Base-by-base conservation (phyloP, 2,797 vertebrate genomes). In the Anguilla pacifica region DNA sequence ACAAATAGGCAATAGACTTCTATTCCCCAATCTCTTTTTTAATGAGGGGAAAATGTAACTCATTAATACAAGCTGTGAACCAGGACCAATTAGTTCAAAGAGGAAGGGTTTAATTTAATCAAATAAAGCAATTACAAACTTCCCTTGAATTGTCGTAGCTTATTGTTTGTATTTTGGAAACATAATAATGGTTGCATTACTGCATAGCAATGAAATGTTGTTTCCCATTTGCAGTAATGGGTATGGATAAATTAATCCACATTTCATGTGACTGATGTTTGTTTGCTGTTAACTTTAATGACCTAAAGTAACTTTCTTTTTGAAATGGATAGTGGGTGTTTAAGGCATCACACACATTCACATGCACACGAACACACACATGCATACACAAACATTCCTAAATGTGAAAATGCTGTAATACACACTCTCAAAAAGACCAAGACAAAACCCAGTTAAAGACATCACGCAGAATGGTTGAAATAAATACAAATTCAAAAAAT, bases 141-240 rank as follows among this genome's bases (percentile, higher is more conserved):
- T 35, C 22, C 15, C 39, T 39, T 81, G 55, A 64, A 35, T 35
- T 83, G 81, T 85, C 49, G 67, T 88, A 57, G 17, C 31, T 59
- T 81, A 74, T 87, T 84, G 77, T n/a, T 55, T 59, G 28, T 67
- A 87, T 84, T 84, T 57, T 49, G 64, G 9, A 83, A 70, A 83
- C 19, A 61, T 39, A 55, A 49, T 67, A 86, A 64, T 51, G 11
- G 82, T 19, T 72, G 59, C 55, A 53, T 86, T 31, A 90, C 83
- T 86, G 84, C 70, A 89, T 79, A 22, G 88, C 87, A 86, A 91
- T 83, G 22, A 1, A 35, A 43, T 11, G 46, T 85, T 79, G 15
- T 43, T 59, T 39, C 31, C 43, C 39, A 57, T 88, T 86, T 51
- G 61, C 0, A 82, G 35, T 79, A 46, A 79, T 77, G 72, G 6